Evolutionary conservation across 2,113 vertebrate species (phyloP).

Genomic region (Anguilla japonica): DNA sequence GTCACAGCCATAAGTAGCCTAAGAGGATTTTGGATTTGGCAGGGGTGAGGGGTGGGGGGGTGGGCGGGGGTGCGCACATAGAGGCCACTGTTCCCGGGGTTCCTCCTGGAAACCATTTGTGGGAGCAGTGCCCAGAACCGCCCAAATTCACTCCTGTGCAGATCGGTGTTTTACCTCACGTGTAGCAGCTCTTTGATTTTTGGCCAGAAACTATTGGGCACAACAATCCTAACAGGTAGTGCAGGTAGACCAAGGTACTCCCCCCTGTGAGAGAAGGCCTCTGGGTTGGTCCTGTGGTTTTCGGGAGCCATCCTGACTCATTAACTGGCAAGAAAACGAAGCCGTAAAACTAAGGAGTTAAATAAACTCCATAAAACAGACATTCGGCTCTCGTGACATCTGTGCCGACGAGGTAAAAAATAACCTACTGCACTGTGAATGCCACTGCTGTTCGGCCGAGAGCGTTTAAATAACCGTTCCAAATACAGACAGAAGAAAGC

Average conservation of each 20-base stretch:
- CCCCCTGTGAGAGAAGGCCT: background rate
- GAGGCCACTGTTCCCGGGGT: background rate
- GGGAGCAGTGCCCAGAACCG: background rate
- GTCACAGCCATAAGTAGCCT: too few relatives aligned
- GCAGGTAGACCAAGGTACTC: background rate
- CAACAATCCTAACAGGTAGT: background rate
- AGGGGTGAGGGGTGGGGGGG: too few relatives aligned
- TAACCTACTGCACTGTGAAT: too few relatives aligned
- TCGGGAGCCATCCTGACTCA: background rate
- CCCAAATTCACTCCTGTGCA: background rate
- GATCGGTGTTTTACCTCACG: background rate
- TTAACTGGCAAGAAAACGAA: slow-evolving; percentile 2
- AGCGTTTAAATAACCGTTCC: background rate
- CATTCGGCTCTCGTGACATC: background rate
- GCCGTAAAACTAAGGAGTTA: background rate
- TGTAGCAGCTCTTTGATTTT: background rate
- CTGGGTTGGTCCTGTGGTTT: background rate
- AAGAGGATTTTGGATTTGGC: too few relatives aligned
- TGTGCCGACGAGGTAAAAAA: background rate
- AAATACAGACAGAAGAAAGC: background rate
- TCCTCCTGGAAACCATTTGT: background rate
- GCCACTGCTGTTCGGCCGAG: background rate
- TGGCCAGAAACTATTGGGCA: background rate
- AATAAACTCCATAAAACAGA: background rate
- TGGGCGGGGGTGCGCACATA: background rate